These are phyloP conservation scores for Paguma larvata DNA, from an alignment of 2,797 vertebrate genomes.

Conservation along the genomic window DNA sequence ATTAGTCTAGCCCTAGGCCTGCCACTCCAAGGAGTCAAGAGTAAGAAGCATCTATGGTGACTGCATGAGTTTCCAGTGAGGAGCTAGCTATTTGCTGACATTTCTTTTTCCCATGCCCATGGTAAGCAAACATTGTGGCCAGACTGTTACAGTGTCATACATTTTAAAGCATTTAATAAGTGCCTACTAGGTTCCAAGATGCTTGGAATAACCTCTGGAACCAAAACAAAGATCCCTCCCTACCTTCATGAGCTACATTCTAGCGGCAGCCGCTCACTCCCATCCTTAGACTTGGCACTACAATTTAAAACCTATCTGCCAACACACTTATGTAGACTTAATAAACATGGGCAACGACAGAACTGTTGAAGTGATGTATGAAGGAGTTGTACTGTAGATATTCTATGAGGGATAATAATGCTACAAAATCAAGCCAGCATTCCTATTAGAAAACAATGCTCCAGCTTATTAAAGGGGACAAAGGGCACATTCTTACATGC, in stretches of 20 bases:
- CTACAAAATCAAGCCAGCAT: conserved; percentile 44
- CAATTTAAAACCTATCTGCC: neutral
- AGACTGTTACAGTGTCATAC: neutral
- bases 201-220: neutral
- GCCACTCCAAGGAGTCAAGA: neutral
- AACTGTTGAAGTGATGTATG: neutral
- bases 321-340: neutral
- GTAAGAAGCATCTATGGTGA: neutral
- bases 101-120: neutral
- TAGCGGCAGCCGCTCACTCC: neutral
- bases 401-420: conserved; percentile 10
- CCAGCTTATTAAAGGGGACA: conserved; percentile 50
- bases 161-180: neutral
- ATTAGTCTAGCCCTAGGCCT: neutral
- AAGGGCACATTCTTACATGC: conserved; percentile 61
- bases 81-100: neutral
- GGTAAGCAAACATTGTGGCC: neutral
- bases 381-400: neutral
- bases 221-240: conserved; percentile 36
- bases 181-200: neutral
- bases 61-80: neutral
- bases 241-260: neutral
- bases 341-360: neutral
- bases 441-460: conserved; percentile 57
- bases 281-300: conserved; percentile 5